Percentiles rank a stretch among this genome's conserved stretches.
Evolutionary conservation across 2,113 vertebrate genomes (phyloP).

Genomic region (Isichthys henryi): DNA sequence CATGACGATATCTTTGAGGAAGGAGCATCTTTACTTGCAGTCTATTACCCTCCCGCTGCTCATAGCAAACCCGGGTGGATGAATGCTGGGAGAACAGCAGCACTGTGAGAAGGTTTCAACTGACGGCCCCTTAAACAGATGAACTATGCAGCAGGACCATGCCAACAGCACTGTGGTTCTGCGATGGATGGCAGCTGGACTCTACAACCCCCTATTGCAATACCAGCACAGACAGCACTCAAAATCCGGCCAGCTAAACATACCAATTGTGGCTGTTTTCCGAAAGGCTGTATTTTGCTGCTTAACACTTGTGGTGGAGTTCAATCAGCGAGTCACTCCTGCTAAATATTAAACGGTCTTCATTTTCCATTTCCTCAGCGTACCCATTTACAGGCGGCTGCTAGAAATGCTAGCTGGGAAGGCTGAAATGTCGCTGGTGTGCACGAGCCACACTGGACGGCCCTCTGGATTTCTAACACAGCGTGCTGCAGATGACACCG

Average conservation of each 20-base stretch:
- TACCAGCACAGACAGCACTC: not conserved
- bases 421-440: not conserved
- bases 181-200: not conserved
- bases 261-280: not conserved
- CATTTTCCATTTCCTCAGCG: not conserved
- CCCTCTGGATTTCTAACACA: not conserved
- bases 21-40: not conserved
- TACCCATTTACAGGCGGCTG: not conserved
- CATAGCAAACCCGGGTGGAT: not conserved
- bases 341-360: not conserved
- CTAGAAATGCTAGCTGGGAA: not conserved
- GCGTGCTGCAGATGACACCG: not conserved
- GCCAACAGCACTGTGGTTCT: not conserved
- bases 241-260: not conserved
- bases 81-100: not conserved
- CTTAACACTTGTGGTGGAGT: not conserved
- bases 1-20: not conserved
- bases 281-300: not conserved
- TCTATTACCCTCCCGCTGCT: not conserved
- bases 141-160: not conserved
- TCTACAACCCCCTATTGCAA: not conserved
- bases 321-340: not conserved
- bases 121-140: not conserved
- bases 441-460: not conserved
- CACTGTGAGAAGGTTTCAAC: not conserved